Conservation (phyloP, 2,797 vertebrate genomes). For the Argya squamiceps region DNA sequence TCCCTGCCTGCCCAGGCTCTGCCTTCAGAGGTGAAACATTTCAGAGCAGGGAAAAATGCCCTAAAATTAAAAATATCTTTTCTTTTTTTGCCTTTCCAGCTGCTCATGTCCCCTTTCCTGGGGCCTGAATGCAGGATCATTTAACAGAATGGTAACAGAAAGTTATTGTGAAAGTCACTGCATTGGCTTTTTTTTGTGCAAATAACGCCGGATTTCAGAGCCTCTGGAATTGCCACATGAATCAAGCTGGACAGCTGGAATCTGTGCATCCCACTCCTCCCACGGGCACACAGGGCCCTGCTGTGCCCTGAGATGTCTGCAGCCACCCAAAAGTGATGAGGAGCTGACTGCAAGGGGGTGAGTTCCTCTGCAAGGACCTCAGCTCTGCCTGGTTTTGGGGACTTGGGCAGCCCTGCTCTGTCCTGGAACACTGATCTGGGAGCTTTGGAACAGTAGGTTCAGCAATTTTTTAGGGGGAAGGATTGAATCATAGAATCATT, state of each 20-base stretch:
- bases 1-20: background rate
- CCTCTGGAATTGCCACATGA: background rate
- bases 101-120: background rate
- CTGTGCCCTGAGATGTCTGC: fast-evolving
- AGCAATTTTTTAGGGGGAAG: background rate
- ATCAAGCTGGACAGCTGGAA: background rate
- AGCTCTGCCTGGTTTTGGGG: background rate
- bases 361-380: background rate
- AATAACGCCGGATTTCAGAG: background rate
- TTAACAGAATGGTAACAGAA: background rate
- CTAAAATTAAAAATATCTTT: background rate
- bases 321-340: background rate
- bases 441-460: background rate
- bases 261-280: background rate
- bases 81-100: background rate
- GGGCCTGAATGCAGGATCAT: background rate
- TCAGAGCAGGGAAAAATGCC: background rate
- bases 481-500: background rate
- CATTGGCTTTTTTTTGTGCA: background rate
- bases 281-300: fast-evolving
- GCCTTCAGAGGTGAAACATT: background rate
- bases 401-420: fast-evolving
- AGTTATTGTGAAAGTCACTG: background rate
- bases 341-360: background rate
- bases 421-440: background rate